A percentile compares a stretch with the other conserved stretches of the same genome.
These are phyloP conservation scores for Hirtodrosophila confusa DNA, from an alignment of 2,888 invertebrate genomes.

Conservation along the genomic window DNA sequence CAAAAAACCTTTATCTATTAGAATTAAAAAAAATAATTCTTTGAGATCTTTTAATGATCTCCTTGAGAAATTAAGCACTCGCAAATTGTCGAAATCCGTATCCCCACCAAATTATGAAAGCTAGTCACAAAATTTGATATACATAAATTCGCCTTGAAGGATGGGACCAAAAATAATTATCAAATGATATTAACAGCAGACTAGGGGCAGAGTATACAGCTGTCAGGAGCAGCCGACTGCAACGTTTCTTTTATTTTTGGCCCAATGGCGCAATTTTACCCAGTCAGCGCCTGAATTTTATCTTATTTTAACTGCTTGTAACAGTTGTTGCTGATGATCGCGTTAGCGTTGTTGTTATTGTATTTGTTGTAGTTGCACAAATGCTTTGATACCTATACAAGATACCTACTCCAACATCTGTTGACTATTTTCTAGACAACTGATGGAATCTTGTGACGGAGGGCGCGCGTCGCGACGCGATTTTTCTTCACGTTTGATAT, in stretches of 20 bases:
- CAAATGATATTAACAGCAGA: too few relatives aligned
- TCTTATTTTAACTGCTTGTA: constrained; percentile 74
- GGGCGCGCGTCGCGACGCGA: constrained; percentile 17
- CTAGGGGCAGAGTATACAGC: too few relatives aligned
- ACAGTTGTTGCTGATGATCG: constrained; percentile 71
- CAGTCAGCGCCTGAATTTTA: constrained; percentile 66
- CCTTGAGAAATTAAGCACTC: too few relatives aligned
- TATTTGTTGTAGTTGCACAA: constrained; percentile 40
- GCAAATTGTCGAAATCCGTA: too few relatives aligned
- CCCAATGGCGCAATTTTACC: constrained; percentile 70
- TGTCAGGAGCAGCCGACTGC: too few relatives aligned
- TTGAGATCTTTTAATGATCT: too few relatives aligned
- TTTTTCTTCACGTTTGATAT: constrained; percentile 28
- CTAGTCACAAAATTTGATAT: too few relatives aligned
- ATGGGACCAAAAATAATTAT: too few relatives aligned
- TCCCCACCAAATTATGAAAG: too few relatives aligned
- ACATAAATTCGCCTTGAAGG: too few relatives aligned
- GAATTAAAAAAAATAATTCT: too few relatives aligned
- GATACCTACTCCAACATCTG: constrained; percentile 72
- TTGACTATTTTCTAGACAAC: constrained; percentile 59
- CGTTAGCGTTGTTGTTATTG: constrained; percentile 23
- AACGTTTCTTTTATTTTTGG: constrained; percentile 28
- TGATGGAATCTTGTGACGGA: constrained; percentile 46
- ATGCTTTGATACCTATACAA: constrained; percentile 45
- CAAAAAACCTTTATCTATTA: too few relatives aligned